phyloP scores from a whole-genome alignment of 2,888 invertebrate genomes.

The Hydraecia micacea region DNA sequence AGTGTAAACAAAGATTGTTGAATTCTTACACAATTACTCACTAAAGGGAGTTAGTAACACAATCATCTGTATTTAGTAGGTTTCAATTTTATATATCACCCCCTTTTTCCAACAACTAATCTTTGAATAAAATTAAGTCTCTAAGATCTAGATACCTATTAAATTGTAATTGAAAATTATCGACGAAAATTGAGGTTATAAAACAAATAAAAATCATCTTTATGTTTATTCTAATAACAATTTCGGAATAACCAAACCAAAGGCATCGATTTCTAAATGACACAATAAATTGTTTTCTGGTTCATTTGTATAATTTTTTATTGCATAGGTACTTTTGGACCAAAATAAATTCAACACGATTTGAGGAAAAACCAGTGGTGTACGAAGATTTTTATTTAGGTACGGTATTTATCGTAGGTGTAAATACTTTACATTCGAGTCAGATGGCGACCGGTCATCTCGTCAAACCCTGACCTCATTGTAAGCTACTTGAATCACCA shows the following conservation, averaged over 20 bases:
- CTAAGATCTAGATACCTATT: too few species aligned
- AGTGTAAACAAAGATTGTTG: background rate
- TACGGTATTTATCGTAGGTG: constrained; percentile 3
- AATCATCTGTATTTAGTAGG: too few species aligned
- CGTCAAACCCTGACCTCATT: constrained; percentile 59
- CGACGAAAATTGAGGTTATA: background rate
- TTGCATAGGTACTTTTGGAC: background rate
- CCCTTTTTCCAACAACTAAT: background rate
- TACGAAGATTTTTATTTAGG: constrained; percentile 11
- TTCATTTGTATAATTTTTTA: background rate
- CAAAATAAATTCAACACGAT: background rate
- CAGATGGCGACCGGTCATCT: constrained; percentile 42
- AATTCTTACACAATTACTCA: background rate
- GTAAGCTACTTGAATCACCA: constrained; percentile 47
- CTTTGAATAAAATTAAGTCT: background rate
- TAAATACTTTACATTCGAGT: constrained; percentile 49
- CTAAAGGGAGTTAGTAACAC: background rate
- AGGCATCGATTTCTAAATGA: background rate
- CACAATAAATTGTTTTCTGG: background rate
- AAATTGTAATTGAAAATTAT: background rate
- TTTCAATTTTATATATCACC: background rate
- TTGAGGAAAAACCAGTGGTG: constrained; percentile 34
- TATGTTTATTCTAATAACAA: background rate
- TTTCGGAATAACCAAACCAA: background rate
- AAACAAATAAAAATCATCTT: background rate